phyloP scores from a whole-genome alignment of 2,797 vertebrate genomes.

The Tarsius wallacei region DNA sequence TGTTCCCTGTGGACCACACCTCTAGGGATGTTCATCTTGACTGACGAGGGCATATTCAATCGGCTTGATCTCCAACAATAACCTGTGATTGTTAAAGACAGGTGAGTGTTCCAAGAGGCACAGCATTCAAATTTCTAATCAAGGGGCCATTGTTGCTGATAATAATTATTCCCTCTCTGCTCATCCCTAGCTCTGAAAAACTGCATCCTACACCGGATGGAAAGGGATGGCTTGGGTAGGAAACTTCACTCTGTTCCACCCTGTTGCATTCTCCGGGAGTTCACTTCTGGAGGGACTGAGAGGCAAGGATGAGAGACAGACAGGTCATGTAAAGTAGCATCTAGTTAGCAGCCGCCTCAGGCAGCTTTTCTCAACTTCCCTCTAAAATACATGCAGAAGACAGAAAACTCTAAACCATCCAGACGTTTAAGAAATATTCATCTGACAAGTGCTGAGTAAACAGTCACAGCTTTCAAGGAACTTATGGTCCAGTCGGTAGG shows the following conservation, averaged over 20 bases:
- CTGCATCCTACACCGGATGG: not conserved
- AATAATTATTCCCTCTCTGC: not conserved
- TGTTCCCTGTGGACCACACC: not conserved
- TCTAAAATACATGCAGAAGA: constrained; percentile 27
- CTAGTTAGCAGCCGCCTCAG: not conserved
- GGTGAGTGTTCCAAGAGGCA: not conserved
- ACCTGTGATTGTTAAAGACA: constrained; percentile 14
- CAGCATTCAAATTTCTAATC: constrained; percentile 28
- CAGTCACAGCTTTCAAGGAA: constrained; percentile 58
- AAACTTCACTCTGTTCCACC: not conserved
- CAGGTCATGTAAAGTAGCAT: not conserved
- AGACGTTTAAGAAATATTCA: not conserved
- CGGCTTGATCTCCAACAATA: not conserved
- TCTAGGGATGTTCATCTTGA: no score
- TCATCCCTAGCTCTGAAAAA: not conserved
- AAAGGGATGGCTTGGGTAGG: not conserved
- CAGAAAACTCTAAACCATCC: not conserved
- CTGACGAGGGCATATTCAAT: not conserved
- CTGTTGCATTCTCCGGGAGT: not conserved
- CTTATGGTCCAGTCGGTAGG: not conserved
- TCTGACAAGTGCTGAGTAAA: constrained; percentile 39
- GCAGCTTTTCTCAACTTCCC: not conserved
- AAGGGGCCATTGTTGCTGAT: constrained; percentile 48
- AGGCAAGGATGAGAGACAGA: not conserved
- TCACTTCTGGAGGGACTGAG: not conserved